Percentiles rank a stretch among this genome's conserved stretches.
phyloP scores from a whole-genome alignment of 2,888 invertebrate genomes.

The Caenorhabditis sp. region DNA sequence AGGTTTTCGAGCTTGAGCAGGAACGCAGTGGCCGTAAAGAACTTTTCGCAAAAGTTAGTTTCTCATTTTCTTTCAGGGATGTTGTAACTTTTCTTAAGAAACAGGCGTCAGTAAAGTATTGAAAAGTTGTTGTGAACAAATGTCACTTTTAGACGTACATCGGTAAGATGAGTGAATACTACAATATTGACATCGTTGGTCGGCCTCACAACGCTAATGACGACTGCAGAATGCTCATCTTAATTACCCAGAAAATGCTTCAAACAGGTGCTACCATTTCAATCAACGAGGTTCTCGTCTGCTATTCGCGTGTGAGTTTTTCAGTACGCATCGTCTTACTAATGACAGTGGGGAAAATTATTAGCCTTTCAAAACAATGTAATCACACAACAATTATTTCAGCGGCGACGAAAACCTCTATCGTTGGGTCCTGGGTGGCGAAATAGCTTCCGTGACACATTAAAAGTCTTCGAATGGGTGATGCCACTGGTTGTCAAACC shows the following conservation, averaged over 20 bases:
- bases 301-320: slow-evolving; percentile 19
- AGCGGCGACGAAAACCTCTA: slow-evolving; percentile 31
- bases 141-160: slow-evolving; percentile 42
- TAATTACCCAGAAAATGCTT: slow-evolving; percentile 20
- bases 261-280: slow-evolving; percentile 3
- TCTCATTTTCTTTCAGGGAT: slow-evolving; percentile 5
- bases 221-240: slow-evolving; percentile 15
- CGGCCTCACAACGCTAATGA: slow-evolving; percentile 26
- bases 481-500: slow-evolving; percentile 16
- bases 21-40: slow-evolving; percentile 10
- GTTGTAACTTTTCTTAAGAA: too few species aligned
- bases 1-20: slow-evolving; percentile 4
- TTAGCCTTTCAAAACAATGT: too few species aligned
- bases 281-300: slow-evolving; percentile 30
- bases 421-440: slow-evolving; percentile 13
- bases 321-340: too few species aligned
- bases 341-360: too few species aligned
- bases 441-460: slow-evolving; percentile 9
- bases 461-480: slow-evolving; percentile 16
- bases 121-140: too few species aligned
- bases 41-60: neutral
- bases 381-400: slow-evolving; percentile 7
- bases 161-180: slow-evolving; percentile 30
- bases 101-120: too few species aligned
- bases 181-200: neutral